Evolutionary conservation across 2,797 vertebrate species (phyloP).

Genomic region (Knipowitschia caucasica): DNA sequence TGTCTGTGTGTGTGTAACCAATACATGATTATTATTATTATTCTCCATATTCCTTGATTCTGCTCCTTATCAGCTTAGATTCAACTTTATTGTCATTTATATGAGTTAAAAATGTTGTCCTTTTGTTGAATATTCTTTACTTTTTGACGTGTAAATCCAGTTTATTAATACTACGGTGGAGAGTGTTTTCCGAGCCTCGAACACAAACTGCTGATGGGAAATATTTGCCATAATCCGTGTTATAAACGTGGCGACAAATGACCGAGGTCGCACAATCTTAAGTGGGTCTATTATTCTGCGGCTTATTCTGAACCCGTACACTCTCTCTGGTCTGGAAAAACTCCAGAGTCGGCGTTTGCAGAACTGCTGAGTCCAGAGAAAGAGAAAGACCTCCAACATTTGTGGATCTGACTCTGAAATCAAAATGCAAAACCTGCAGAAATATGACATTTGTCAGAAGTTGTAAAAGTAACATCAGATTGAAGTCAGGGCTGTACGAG

Average conservation of each 20-base stretch:
- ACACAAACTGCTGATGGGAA: slow-evolving; percentile 21
- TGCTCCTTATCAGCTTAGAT: no score
- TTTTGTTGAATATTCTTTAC: no score
- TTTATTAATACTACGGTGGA: no score
- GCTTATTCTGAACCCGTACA: slow-evolving; percentile 9
- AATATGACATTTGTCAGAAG: slow-evolving; percentile 36
- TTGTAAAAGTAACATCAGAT: slow-evolving; percentile 26
- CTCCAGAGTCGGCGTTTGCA: slow-evolving; percentile 41
- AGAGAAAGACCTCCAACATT: slow-evolving; percentile 34
- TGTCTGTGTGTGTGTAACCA: no score
- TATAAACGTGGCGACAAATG: slow-evolving; percentile 14
- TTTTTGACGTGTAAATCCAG: no score
- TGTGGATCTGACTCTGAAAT: slow-evolving; percentile 30
- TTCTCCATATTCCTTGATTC: no score
- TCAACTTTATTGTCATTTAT: no score
- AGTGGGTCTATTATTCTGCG: slow-evolving; percentile 20
- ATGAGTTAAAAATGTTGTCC: no score
- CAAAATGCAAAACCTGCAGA: slow-evolving; percentile 44
- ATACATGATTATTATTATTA: no score
- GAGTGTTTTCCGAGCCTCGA: no score
- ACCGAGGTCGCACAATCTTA: slow-evolving; percentile 17
- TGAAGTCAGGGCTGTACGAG: slow-evolving; percentile 9
- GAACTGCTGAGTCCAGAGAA: slow-evolving; percentile 45
- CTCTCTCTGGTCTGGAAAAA: slow-evolving; percentile 43
- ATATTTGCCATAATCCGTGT: slow-evolving; percentile 12